Percentiles rank a stretch among this genome's conserved stretches.
These are phyloP conservation scores for Callopanchax toddi DNA, from an alignment of 2,113 vertebrate species.

Conservation along the genomic window DNA sequence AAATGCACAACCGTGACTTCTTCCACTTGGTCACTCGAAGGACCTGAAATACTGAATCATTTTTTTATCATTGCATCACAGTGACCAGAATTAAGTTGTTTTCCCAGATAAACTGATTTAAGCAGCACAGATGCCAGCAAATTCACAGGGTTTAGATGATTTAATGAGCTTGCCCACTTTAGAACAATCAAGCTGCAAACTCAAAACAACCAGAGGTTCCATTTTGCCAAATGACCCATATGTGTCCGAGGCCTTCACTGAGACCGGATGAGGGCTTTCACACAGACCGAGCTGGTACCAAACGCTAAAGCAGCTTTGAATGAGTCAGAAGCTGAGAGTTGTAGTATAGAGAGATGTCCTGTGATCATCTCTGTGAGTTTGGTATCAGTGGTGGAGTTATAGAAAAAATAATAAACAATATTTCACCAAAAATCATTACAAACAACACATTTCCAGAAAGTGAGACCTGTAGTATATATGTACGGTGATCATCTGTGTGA, in stretches of 20 bases:
- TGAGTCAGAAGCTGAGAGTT: no score
- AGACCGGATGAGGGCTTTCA: constrained; percentile 31
- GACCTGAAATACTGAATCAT: constrained; percentile 49
- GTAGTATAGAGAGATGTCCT: no score
- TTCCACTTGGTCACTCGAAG: constrained; percentile 22
- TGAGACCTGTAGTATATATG: no score
- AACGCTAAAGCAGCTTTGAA: constrained; percentile 26
- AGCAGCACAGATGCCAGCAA: constrained; percentile 12
- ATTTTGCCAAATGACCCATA: constrained; percentile 48
- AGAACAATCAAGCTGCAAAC: constrained; percentile 36
- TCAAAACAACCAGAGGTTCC: constrained; percentile 24
- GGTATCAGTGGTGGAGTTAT: no score
- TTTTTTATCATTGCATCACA: constrained; percentile 20
- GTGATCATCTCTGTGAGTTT: no score
- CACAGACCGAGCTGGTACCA: constrained; percentile 15
- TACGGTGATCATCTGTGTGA: no score
- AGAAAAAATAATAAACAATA: no score
- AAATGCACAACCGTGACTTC: constrained; percentile 41
- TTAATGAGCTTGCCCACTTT: constrained; percentile 4
- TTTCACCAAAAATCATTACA: no score
- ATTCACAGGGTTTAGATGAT: background rate
- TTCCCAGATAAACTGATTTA: constrained; percentile 11
- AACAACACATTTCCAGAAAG: no score
- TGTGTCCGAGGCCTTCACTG: constrained; percentile 34
- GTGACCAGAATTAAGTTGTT: constrained; percentile 29